Evolutionary conservation across 1,140 invertebrate genomes (phyloP), one percentile per base, ranked within the genome.

Genomic region (Drosophila pandora): DNA sequence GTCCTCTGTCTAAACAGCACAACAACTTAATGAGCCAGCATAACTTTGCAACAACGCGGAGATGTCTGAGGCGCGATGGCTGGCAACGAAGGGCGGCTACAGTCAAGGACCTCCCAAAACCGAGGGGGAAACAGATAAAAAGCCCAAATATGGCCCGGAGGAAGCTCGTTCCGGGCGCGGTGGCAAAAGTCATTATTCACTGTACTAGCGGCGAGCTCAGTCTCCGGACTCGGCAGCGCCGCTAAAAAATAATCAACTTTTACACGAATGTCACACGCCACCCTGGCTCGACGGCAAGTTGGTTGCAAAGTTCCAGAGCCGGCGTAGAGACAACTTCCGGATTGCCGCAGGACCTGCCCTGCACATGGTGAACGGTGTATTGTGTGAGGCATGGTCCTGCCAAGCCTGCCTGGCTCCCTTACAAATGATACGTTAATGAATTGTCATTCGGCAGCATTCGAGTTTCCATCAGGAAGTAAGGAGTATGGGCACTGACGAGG

Each of bases 11-110:
- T 88, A 88, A 88, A 88, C 83, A 88, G 83, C 83, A 88, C 87
- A 88, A 88, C 83, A 88, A 88, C 83, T 88, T 88, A 88, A 88
- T 88, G 83, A 88, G 83, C 83, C 83, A 83, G 83, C 83, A 88
- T 88, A 88, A 88, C 83, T 88, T 88, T 88, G 84, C 71, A 76
- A 76, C 80, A 84, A 65, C 67, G 70, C 39, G 45, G 41, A 54
- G 41, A 17, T 43, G 41, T 13, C n/a, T 43, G 34, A n/a, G 3
- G 57, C 10, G 28, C 12, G 39, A 23, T 47, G 13, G n/a, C 41
- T 21, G 10, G 48, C 21, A 13, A 22, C 21, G 60, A 7, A 23
- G 63, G 59, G 30, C 30, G 34, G 34, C 34, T 37, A 12, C 57
- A 50, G 48, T 13, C 48, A 58, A 65, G 71, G 70, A 73, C 70